Conservation (phyloP, 1,140 invertebrate species). For the Heliconius himera region DNA sequence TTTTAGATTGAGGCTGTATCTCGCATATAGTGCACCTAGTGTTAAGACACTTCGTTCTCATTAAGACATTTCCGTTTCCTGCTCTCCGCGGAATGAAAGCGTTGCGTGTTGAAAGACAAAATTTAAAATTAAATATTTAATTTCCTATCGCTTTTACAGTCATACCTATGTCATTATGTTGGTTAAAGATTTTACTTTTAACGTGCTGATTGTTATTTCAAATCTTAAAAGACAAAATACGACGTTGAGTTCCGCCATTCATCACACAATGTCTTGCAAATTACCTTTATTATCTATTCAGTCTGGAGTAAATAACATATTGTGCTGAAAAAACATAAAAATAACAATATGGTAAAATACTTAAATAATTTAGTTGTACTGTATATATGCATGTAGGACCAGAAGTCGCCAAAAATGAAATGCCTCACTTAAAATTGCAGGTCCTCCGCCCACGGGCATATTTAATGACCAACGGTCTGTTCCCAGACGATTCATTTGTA, state of each 20-base stretch:
- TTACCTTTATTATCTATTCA: background rate
- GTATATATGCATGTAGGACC: background rate
- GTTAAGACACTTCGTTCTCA: too few species aligned
- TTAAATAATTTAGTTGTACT: background rate
- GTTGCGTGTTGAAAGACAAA: too few species aligned
- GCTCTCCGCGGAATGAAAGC: too few species aligned
- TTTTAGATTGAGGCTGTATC: too few species aligned
- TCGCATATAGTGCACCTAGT: too few species aligned
- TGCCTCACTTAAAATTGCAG: slow-evolving; percentile 31
- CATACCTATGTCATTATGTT: too few species aligned
- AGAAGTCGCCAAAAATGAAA: slow-evolving; percentile 35
- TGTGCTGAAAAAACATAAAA: background rate
- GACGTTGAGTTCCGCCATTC: background rate
- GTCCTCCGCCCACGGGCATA: slow-evolving; percentile 18
- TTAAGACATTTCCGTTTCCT: too few species aligned
- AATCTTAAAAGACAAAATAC: background rate
- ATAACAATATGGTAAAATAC: background rate
- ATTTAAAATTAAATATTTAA: too few species aligned
- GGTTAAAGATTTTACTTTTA: too few species aligned
- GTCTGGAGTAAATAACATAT: background rate
- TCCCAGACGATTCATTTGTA: background rate
- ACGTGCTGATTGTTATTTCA: background rate
- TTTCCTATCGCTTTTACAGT: too few species aligned
- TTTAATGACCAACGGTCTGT: background rate
- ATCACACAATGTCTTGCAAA: background rate